These are phyloP conservation scores for Ctenomys sociabilis DNA, from an alignment of 2,113 vertebrate genomes.

Conservation along the genomic window DNA sequence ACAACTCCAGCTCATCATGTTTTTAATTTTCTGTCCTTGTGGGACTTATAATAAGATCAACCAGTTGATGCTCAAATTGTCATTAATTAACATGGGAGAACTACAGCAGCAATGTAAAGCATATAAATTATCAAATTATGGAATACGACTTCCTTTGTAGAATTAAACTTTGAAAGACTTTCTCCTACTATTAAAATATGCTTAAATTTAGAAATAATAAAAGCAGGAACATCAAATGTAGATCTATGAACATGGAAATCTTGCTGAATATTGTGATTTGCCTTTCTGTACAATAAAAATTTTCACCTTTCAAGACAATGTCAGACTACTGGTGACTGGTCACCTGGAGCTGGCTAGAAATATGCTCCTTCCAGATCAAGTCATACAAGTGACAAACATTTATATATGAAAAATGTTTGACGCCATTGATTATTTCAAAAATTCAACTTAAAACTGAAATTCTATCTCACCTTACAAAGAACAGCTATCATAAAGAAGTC, in stretches of 20 bases:
- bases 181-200: neutral
- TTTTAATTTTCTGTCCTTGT: neutral
- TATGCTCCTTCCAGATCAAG: neutral
- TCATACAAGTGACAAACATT: neutral
- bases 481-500: neutral
- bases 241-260: neutral
- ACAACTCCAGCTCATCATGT: neutral
- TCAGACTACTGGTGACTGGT: neutral
- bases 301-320: neutral
- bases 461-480: neutral
- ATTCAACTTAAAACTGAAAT: neutral
- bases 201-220: constrained; percentile 36
- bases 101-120: neutral
- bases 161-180: neutral
- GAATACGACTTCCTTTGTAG: neutral
- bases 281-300: neutral
- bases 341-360: neutral
- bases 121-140: neutral
- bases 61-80: neutral
- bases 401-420: neutral
- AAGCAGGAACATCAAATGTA: neutral
- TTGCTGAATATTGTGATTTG: neutral
- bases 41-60: neutral
- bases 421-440: neutral
- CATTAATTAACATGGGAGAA: neutral